A percentile compares a stretch with the other conserved stretches of the same genome.
Evolutionary conservation across 2,888 invertebrate species (phyloP).

Genomic region (Kryphioiulus occultus): DNA sequence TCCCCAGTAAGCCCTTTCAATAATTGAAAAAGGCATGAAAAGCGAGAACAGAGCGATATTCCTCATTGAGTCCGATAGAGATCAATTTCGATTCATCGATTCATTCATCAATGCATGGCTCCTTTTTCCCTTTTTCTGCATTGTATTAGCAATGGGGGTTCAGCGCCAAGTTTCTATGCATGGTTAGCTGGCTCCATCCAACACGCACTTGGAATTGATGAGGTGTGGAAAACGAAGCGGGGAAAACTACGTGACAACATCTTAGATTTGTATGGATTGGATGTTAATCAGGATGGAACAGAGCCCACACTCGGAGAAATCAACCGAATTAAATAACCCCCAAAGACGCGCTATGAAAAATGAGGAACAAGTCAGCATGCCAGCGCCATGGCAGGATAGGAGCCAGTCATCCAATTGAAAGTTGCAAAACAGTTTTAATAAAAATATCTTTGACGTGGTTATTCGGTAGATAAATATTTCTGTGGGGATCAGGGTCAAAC

Average conservation of each 20-base stretch:
- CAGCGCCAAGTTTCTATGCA: neutral
- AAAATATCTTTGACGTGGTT: too few species aligned
- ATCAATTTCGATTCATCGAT: conserved; percentile 35
- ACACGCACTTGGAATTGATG: conserved; percentile 22
- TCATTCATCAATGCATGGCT: conserved; percentile 22
- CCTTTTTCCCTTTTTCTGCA: neutral
- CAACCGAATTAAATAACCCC: conserved; percentile 6
- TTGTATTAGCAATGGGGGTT: conserved; percentile 14
- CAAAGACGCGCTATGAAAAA: conserved; percentile 2
- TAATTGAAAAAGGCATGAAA: conserved; percentile 26
- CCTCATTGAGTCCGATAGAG: conserved; percentile 29
- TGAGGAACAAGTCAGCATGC: neutral
- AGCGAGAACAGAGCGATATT: conserved; percentile 22
- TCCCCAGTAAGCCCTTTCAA: conserved; percentile 1
- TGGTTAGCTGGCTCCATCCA: conserved; percentile 2
- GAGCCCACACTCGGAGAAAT: conserved; percentile 14
- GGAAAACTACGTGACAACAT: conserved; percentile 24
- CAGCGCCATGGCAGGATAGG: too few species aligned
- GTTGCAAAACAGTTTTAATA: too few species aligned
- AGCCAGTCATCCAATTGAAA: too few species aligned
- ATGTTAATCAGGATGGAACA: conserved; percentile 35
- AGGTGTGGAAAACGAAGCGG: conserved; percentile 3
- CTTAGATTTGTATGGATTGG: conserved; percentile 35
- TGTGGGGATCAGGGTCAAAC: too few species aligned
- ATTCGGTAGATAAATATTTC: too few species aligned